Percentiles rank a stretch among this genome's conserved stretches.
Conservation (phyloP, 2,113 vertebrate genomes). For the Rhabdornis inornatus region DNA sequence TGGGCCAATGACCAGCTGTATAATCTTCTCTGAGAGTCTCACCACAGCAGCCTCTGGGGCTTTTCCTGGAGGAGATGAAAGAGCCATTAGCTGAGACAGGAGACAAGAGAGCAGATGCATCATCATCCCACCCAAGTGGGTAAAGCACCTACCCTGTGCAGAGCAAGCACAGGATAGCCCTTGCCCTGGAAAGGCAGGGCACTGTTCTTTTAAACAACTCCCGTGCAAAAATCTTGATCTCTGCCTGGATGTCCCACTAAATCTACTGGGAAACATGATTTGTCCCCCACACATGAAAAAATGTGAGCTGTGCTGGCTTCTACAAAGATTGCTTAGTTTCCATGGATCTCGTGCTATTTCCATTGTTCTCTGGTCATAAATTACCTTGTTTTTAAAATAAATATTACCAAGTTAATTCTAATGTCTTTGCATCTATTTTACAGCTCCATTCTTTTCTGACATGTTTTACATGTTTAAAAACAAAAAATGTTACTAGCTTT, state of each 20-base stretch:
- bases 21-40: neutral
- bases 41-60: neutral
- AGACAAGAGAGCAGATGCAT: neutral
- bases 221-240: neutral
- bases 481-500: neutral
- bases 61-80: neutral
- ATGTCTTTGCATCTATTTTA: neutral
- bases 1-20: neutral
- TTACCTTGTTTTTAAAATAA: constrained; percentile 4
- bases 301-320: neutral
- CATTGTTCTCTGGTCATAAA: neutral
- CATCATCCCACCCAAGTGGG: neutral
- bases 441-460: neutral
- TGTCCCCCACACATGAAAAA: neutral
- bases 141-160: rapidly evolving
- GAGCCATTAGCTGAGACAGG: neutral
- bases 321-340: neutral
- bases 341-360: neutral
- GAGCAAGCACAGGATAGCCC: no score
- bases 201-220: neutral
- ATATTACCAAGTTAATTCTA: neutral
- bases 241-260: neutral
- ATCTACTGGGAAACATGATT: neutral
- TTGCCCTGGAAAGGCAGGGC: neutral
- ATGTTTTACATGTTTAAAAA: constrained; percentile 13